phyloP scores from a whole-genome alignment of 2,113 vertebrate genomes.

The Acrocephalus kingi region DNA sequence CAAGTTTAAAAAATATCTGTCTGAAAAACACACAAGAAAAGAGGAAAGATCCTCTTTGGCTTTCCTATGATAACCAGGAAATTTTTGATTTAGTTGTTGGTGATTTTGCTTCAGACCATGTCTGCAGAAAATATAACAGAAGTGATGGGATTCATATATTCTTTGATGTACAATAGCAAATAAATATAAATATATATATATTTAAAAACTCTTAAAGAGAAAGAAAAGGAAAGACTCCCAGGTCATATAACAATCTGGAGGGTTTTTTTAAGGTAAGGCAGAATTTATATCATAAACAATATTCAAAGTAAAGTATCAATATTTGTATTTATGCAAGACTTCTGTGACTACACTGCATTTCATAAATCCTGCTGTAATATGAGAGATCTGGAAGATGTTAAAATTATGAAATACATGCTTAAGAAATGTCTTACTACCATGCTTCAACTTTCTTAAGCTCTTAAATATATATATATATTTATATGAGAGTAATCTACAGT shows the following conservation, averaged over 20 bases:
- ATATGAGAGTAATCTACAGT: constrained; percentile 50
- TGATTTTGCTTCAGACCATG: constrained; percentile 53
- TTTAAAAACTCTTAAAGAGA: constrained; percentile 54
- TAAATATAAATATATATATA: constrained; percentile 54
- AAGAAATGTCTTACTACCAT: not conserved
- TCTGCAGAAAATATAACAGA: constrained; percentile 47
- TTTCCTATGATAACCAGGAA: constrained; percentile 10
- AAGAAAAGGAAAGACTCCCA: constrained; percentile 29
- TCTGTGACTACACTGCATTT: constrained; percentile 22
- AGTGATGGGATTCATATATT: constrained; percentile 24
- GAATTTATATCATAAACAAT: constrained; percentile 21
- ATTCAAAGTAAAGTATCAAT: constrained; percentile 16
- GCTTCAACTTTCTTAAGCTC: constrained; percentile 30
- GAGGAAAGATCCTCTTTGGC: constrained; percentile 1
- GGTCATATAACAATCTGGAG: constrained; percentile 18
- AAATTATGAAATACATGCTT: not conserved
- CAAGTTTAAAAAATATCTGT: not conserved
- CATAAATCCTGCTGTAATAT: constrained; percentile 28
- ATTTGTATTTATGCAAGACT: constrained; percentile 52
- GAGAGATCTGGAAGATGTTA: not conserved
- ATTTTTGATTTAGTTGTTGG: not conserved
- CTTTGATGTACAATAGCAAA: constrained; percentile 57
- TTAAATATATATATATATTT: not conserved
- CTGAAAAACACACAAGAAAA: not conserved
- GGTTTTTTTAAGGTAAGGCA: constrained; percentile 42